Evolutionary conservation across 2,113 vertebrate genomes (phyloP).

Genomic region (Xiphias gladius): DNA sequence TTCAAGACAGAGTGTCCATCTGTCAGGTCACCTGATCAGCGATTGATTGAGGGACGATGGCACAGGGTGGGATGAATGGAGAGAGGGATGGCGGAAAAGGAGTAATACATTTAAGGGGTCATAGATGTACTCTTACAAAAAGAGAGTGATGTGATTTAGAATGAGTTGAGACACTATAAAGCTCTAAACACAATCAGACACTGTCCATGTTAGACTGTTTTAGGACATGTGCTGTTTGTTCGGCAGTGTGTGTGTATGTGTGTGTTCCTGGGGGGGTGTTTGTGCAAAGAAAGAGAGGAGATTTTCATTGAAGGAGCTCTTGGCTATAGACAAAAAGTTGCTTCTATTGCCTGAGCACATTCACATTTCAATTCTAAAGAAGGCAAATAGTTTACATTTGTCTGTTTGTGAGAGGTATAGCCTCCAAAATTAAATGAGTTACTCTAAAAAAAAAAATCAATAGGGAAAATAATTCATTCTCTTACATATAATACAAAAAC

Average conservation of each 20-base stretch:
- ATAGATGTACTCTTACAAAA: constrained; percentile 73
- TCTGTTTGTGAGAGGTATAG: not conserved
- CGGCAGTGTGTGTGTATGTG: constrained; percentile 13
- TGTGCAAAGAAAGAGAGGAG: constrained; percentile 9
- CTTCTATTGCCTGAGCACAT: constrained; percentile 4
- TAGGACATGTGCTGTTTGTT: constrained; percentile 16
- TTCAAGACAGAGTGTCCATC: constrained; percentile 61
- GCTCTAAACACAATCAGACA: constrained; percentile 62
- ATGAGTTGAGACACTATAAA: constrained; percentile 53
- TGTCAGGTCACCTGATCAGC: constrained; percentile 60
- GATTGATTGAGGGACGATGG: constrained; percentile 68
- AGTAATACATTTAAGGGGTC: constrained; percentile 73
- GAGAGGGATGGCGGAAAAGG: constrained; percentile 45
- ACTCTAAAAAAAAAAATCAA: not conserved
- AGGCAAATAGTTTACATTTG: not conserved
- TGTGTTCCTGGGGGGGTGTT: constrained; percentile 22
- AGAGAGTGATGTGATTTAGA: constrained; percentile 73
- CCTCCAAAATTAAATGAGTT: not conserved
- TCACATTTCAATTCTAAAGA: not conserved
- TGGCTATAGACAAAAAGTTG: not conserved
- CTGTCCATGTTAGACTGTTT: constrained; percentile 34
- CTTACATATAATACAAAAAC: not conserved
- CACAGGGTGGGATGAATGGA: constrained; percentile 58
- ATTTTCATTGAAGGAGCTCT: constrained; percentile 17
- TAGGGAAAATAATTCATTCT: not conserved